Evolutionary conservation across 2,888 invertebrate species (phyloP), one percentile per base, ranked within the genome.

Genomic region (Ormia ochracea): DNA sequence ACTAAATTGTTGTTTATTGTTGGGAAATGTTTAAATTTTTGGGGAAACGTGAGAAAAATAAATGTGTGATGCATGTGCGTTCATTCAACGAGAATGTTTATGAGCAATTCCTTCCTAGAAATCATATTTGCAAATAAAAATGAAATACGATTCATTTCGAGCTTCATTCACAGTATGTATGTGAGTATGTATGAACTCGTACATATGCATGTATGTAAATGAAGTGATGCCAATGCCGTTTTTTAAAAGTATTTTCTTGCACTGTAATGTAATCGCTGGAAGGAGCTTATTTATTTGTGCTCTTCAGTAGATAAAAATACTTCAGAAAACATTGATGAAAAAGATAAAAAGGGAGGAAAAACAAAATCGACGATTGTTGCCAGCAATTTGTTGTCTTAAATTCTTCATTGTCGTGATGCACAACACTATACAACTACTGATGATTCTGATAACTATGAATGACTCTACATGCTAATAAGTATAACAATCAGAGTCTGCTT

Each of bases 191-290:
- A n/a, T n/a, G n/a, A n/a, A n/a, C n/a, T n/a, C n/a, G n/a, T n/a
- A n/a, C n/a, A 28, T 10, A 31, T 21, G 26, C 4, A 14, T n/a
- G n/a, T 17, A 28, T 6, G 23, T n/a, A 61, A 14, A 59, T 41
- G 48, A 69, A 63, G 54, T 48, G 69, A 31, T 69, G 63, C 69
- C 56, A 54, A 76, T 63, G 48, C 38, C 45, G 63, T 77, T 65
- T 69, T 45, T 78, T 74, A 78, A 78, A 78, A 78, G 78, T 78
- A 65, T 78, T 78, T 74, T 74, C 78, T 56, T 78, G 78, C 73
- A 68, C 33, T 73, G 61, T 26, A 31, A 56, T 26, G 61, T 76
- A 63, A 76, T 63, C 56, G 41, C 33, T 56, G 12, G 41, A 70
- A 38, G 61, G 2, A 17, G 41, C 17, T 52, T 54, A 33, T 61